Conservation (phyloP, 2,888 invertebrate species). For the Operophtera brumata region DNA sequence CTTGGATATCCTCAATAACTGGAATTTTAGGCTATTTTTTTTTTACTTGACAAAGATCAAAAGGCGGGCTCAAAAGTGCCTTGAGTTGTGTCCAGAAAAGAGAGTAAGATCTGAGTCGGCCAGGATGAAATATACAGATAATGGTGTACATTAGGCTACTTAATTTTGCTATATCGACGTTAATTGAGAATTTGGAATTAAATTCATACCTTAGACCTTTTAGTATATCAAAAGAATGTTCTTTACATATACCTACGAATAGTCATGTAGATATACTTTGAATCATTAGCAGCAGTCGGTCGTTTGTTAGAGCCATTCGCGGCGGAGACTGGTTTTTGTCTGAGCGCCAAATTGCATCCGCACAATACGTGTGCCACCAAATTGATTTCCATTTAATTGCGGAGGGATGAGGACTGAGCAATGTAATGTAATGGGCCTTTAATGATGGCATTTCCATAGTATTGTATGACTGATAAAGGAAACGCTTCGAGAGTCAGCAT, state of each 20-base stretch:
- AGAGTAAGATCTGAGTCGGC: no score
- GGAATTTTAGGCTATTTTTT: no score
- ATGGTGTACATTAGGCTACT: no score
- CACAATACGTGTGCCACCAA: constrained; percentile 71
- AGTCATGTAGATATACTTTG: constrained; percentile 47
- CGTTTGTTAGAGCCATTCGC: constrained; percentile 77
- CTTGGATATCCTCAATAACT: no score
- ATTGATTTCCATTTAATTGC: constrained; percentile 77
- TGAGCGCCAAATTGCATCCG: constrained; percentile 76
- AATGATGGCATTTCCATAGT: constrained; percentile 37
- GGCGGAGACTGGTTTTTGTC: constrained; percentile 76
- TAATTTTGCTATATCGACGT: no score
- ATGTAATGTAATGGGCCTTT: constrained; percentile 24
- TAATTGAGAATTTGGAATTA: no score
- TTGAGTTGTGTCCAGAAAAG: no score
- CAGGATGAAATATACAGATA: no score
- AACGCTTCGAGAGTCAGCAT: background rate
- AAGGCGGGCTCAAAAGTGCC: no score
- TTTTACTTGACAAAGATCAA: no score
- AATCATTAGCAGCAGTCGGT: constrained; percentile 77
- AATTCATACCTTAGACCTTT: no score
- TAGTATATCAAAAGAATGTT: background rate
- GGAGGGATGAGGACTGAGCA: constrained; percentile 40
- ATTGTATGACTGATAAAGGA: background rate
- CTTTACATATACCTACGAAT: constrained; percentile 5